Base-by-base conservation (phyloP, 2,797 vertebrate genomes). In the Taenioides sp. region DNA sequence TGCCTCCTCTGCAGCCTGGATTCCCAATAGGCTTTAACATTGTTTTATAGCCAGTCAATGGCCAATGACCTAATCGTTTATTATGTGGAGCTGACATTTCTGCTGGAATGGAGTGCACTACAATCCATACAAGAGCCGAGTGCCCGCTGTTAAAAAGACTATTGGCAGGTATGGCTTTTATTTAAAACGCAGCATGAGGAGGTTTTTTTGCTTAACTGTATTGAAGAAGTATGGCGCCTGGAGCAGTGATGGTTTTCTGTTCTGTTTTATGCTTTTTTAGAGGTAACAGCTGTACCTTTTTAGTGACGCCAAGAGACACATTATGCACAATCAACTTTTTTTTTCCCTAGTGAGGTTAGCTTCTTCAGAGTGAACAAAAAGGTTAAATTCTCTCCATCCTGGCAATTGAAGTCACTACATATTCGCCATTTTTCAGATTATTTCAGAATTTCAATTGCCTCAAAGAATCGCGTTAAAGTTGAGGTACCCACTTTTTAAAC, bases 51-150 rank as follows among this genome's bases (percentile, higher is more conserved):
- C 66, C 62, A 72, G 66, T 62, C 72, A 40, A 50, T 2, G 34
- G 78, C 71, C 69, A 75, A 65, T 72, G 70, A 77, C 80, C 73
- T 50, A 65, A 58, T 37, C 76, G 68, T 80, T 75, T 54, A 78
- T 82, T 73, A 79, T 59, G 65, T 18, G 65, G n/a, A 18, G 67
- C 75, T 79, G 43, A 79, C 76, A 31, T 59, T 4, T 58, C 57
- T 62, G 25, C 28, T 59, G 49, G 40, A 75, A 34, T 5, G 25
- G 28, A 22, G 31, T 23, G 3, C 25, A 67, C 43, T 28, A 54
- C 7, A 69, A 28, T 57, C 14, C 31, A 6, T 49, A 43, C 67
- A 40, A 62, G 57, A 59, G 57, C 14, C 10, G 57, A 59, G 64
- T 59, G 73, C 63, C 50, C 69, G 61, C 62, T 47, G 25, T 70